phyloP scores from a whole-genome alignment of 2,797 vertebrate genomes.

The Chelon labrosus region DNA sequence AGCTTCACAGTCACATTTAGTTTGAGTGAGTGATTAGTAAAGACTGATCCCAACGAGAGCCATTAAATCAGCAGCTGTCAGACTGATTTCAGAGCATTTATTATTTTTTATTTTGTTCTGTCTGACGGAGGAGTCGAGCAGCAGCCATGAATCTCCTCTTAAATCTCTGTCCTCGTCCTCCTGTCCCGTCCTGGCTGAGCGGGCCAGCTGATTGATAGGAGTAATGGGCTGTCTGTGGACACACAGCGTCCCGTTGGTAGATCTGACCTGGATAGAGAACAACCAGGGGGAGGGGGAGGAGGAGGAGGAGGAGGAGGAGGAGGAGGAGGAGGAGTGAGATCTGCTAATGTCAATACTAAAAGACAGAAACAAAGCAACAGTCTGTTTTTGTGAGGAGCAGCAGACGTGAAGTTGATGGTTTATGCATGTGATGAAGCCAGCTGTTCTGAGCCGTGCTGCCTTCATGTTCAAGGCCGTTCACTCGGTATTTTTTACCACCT shows the following conservation, averaged over 20 bases:
- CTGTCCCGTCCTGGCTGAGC: conserved; percentile 36
- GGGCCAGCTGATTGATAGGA: conserved; percentile 60
- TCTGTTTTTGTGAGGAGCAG: no score
- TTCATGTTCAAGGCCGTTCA: no score
- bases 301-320: no score
- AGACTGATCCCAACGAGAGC: conserved; percentile 2
- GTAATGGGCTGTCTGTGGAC: conserved; percentile 60
- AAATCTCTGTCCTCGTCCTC: conserved; percentile 53
- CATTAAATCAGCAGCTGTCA: conserved; percentile 25
- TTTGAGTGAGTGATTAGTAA: background rate
- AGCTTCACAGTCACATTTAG: background rate
- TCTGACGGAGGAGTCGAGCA: conserved; percentile 39
- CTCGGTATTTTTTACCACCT: no score
- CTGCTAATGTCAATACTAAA: no score
- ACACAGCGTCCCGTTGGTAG: conserved; percentile 24
- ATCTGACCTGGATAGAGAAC: conserved; percentile 52
- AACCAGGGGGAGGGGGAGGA: conserved; percentile 4
- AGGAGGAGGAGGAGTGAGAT: no score
- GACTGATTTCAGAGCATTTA: conserved; percentile 32
- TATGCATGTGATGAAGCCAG: no score
- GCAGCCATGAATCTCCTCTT: conserved; percentile 57
- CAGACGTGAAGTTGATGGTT: no score
- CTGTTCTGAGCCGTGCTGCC: no score
- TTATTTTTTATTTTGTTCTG: conserved; percentile 30
- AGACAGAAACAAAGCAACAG: no score